Evolutionary conservation across 2,888 invertebrate species (phyloP).

Genomic region (Acronicta aceris): DNA sequence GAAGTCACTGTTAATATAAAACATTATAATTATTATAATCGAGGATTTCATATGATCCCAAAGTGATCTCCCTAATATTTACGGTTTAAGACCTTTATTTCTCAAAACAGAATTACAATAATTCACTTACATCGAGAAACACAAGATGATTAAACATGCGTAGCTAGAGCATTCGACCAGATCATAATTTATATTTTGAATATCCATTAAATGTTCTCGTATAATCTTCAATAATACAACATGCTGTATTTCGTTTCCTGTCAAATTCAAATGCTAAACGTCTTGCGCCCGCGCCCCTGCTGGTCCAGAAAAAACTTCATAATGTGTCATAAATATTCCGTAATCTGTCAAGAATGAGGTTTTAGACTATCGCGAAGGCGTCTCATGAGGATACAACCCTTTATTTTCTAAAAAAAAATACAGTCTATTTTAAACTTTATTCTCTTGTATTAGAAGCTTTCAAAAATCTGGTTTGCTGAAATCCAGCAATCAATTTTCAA

Average conservation of each 20-base stretch:
- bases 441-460: background rate
- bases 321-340: slow-evolving; percentile 80
- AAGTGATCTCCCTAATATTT: too few relatives aligned
- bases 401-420: slow-evolving; percentile 10
- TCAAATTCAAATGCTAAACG: slow-evolving; percentile 63
- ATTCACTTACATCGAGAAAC: too few relatives aligned
- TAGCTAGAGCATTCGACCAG: too few relatives aligned
- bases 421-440: slow-evolving; percentile 34
- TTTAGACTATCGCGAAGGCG: slow-evolving; percentile 66
- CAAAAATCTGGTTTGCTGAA: background rate
- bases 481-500: background rate
- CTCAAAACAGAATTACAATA: too few relatives aligned
- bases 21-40: too few relatives aligned
- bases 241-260: slow-evolving; percentile 62
- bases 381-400: slow-evolving; percentile 62
- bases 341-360: slow-evolving; percentile 78
- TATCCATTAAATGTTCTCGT: background rate
- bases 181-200: too few relatives aligned
- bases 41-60: too few relatives aligned
- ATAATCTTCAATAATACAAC: slow-evolving; percentile 39
- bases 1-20: too few relatives aligned
- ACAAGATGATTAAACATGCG: too few relatives aligned
- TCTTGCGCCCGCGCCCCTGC: slow-evolving; percentile 62
- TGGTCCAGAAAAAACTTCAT: slow-evolving; percentile 65
- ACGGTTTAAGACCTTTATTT: too few relatives aligned